Evolutionary conservation across 2,113 vertebrate species (phyloP).

Genomic region (Perccottus glenii): DNA sequence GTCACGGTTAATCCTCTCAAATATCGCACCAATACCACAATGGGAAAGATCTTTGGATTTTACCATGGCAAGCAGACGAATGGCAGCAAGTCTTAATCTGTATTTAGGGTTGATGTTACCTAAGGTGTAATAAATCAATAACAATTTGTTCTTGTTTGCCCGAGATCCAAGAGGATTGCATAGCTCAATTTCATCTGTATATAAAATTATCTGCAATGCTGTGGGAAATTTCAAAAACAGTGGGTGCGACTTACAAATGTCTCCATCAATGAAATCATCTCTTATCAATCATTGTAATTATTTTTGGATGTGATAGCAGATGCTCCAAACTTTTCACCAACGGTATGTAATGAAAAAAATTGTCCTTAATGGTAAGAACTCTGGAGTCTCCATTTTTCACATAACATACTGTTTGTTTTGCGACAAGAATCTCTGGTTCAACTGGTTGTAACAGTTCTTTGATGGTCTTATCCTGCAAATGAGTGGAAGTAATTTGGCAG

Average conservation of each 20-base stretch:
- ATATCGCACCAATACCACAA: too few species aligned
- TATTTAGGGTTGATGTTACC: too few species aligned
- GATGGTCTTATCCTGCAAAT: constrained; percentile 36
- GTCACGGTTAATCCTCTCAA: too few species aligned
- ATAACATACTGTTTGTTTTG: background rate
- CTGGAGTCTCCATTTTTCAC: constrained; percentile 18
- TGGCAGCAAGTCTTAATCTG: constrained; percentile 21
- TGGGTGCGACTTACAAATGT: constrained; percentile 44
- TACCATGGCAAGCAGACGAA: constrained; percentile 15
- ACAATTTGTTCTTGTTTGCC: too few species aligned
- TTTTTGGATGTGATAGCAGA: constrained; percentile 37
- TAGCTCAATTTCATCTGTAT: background rate
- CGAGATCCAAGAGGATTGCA: too few species aligned
- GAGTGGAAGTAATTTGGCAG: constrained; percentile 22
- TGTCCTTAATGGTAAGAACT: background rate
- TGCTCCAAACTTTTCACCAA: constrained; percentile 48
- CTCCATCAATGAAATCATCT: constrained; percentile 44
- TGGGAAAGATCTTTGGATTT: background rate
- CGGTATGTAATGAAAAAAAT: constrained; percentile 26
- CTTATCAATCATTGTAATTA: constrained; percentile 1
- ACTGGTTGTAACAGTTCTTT: constrained; percentile 24
- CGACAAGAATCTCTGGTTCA: too few species aligned
- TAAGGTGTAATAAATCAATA: too few species aligned
- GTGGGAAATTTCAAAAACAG: constrained; percentile 36
- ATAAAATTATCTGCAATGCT: constrained; percentile 49